Base-by-base conservation (phyloP, 2,113 vertebrate species). In the Aythya baeri region DNA sequence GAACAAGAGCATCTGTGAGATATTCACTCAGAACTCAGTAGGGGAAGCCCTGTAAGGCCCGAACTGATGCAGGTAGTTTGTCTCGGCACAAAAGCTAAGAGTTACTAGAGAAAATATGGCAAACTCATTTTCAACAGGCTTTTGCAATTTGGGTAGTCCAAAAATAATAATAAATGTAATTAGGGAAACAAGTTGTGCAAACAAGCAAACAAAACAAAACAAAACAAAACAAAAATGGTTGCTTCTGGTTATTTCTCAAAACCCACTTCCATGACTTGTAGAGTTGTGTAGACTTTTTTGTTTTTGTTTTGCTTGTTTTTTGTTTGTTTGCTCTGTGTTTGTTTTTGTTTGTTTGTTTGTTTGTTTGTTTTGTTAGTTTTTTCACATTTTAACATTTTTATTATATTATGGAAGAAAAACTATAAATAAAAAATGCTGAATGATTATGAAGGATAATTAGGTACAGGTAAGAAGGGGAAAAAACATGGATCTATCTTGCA, bases 1-100 rank as follows among this genome's bases (percentile, higher is more conserved):
- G 34, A 77, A 34, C 31, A 71, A 55, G n/a, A 58, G n/a, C 18
- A 29, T 63, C 71, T 58, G 22, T 76, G 52, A 71, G 52, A 34
- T 63, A 31, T 4, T 11, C 31, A 5, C 65, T 95, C 83, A 67
- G 67, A 93, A 63, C 80, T 94, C 85, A 54, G 63, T n/a, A 62
- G 44, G 83, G 4, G n/a, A 90, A 96, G 68, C 8, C 27, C 52
- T 46, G 13, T 14, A 46, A 84, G 43, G 70, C 46, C 52, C 92
- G 38, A 89, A 65, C 15, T 29, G 27, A 23, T 50, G 14, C 13
- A 79, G 8, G 13, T 8, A 0, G 0, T 16, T 86, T 6, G 12
- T 81, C 57, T 38, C 5, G 78, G 34, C 38, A 68, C 9, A 65
- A 82, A 22, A 81, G 26, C 32, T 61, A 43, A 26, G 74, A 90